These are phyloP conservation scores for Pseudococcus viburni DNA, from an alignment of 2,888 invertebrate genomes.

Conservation along the genomic window DNA sequence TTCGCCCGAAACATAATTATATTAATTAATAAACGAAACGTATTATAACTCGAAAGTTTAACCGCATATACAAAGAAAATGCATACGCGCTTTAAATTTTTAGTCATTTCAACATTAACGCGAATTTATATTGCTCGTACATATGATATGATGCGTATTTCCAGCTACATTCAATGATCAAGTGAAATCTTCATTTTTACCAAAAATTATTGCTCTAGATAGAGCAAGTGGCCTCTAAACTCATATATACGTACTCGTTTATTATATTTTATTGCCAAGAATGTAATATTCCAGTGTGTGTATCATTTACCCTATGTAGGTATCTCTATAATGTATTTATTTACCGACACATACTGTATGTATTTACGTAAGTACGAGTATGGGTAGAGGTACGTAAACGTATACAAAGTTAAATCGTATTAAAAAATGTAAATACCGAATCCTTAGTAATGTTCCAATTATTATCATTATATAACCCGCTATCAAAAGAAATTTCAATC, in stretches of 20 bases:
- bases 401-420: not conserved
- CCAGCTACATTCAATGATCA: not conserved
- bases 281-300: not conserved
- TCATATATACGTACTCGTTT: not conserved
- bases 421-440: constrained; percentile 32
- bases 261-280: not conserved
- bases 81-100: constrained; percentile 17
- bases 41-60: constrained; percentile 12
- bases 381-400: no score
- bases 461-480: not conserved
- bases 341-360: no score
- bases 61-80: constrained; percentile 5
- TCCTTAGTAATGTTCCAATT: constrained; percentile 10
- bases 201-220: not conserved
- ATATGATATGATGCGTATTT: not conserved
- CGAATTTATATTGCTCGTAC: not conserved
- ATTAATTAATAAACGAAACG: constrained; percentile 41
- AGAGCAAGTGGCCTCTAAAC: not conserved
- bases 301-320: not conserved
- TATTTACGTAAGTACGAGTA: no score
- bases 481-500: constrained; percentile 26
- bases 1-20: constrained; percentile 37
- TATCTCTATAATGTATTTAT: no score
- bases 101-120: not conserved
- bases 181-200: constrained; percentile 22